Conservation (phyloP, 1,140 invertebrate genomes). For the Conopomorpha cramerella region DNA sequence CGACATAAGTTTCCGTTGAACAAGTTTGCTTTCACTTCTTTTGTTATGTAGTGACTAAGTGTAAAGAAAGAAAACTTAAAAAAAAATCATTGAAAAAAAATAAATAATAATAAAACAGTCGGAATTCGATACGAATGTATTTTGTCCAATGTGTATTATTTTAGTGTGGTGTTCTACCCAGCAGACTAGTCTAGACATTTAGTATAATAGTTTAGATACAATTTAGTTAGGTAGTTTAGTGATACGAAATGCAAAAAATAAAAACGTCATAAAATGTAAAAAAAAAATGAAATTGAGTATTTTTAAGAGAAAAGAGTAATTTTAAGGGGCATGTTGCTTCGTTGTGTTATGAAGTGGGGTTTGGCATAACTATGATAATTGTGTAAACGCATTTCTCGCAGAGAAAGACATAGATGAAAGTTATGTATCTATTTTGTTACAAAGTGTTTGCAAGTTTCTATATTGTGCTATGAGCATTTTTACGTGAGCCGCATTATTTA, state of each 20-base stretch:
- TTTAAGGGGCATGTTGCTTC: constrained; percentile 63
- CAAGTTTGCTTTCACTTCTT: constrained; percentile 57
- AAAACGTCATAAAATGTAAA: constrained; percentile 59
- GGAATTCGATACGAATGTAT: constrained; percentile 52
- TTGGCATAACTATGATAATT: constrained; percentile 62
- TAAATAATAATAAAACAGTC: constrained; percentile 26
- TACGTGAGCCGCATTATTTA: constrained; percentile 60
- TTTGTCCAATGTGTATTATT: constrained; percentile 62
- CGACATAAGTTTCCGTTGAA: constrained; percentile 52
- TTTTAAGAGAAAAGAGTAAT: too few species aligned
- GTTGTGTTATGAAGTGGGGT: constrained; percentile 56
- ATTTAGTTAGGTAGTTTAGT: constrained; percentile 58
- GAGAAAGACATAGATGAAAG: constrained; percentile 50
- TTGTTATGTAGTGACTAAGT: constrained; percentile 58
- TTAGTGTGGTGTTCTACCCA: constrained; percentile 61
- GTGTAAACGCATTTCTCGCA: constrained; percentile 52
- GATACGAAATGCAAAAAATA: constrained; percentile 53
- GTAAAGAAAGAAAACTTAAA: constrained; percentile 53
- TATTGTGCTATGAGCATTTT: constrained; percentile 61
- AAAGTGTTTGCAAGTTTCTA: constrained; percentile 63
- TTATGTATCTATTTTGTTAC: constrained; percentile 64
- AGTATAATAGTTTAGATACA: constrained; percentile 53
- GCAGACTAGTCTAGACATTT: constrained; percentile 62
- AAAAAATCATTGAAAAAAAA: too few species aligned
- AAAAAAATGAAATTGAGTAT: too few species aligned